phyloP scores from a whole-genome alignment of 2,888 invertebrate species.

The Neoaliturus tenellus region DNA sequence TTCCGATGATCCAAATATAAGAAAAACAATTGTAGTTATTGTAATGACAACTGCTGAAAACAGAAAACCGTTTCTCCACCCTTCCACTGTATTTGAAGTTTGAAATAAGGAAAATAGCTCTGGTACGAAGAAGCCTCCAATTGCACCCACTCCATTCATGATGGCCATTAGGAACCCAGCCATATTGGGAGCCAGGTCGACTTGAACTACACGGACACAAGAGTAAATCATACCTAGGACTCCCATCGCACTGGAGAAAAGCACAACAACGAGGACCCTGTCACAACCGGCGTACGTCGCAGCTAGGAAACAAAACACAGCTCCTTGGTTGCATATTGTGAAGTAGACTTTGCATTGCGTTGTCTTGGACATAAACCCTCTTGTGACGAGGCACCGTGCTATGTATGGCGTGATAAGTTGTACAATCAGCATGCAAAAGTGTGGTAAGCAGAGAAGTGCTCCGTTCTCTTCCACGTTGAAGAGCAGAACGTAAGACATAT shows the following conservation, averaged over 20 bases:
- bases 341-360: background rate
- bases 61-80: background rate
- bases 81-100: background rate
- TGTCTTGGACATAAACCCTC: background rate
- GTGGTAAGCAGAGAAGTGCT: background rate
- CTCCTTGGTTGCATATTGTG: background rate
- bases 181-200: slow-evolving; percentile 19
- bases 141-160: background rate
- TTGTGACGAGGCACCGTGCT: background rate
- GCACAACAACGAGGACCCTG: background rate
- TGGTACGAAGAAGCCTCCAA: background rate
- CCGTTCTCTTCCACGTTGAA: background rate
- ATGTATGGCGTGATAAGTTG: background rate
- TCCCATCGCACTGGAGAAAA: slow-evolving; percentile 5
- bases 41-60: background rate
- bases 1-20: background rate
- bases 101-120: background rate
- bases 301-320: background rate
- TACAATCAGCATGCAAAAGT: background rate
- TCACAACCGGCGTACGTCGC: slow-evolving; percentile 5
- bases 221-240: slow-evolving; percentile 14
- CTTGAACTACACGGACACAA: background rate
- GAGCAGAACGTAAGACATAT: background rate
- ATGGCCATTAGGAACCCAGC: slow-evolving; percentile 12
- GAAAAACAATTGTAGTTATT: background rate